phyloP scores from a whole-genome alignment of 2,888 invertebrate species.

The Synergus umbraculus region DNA sequence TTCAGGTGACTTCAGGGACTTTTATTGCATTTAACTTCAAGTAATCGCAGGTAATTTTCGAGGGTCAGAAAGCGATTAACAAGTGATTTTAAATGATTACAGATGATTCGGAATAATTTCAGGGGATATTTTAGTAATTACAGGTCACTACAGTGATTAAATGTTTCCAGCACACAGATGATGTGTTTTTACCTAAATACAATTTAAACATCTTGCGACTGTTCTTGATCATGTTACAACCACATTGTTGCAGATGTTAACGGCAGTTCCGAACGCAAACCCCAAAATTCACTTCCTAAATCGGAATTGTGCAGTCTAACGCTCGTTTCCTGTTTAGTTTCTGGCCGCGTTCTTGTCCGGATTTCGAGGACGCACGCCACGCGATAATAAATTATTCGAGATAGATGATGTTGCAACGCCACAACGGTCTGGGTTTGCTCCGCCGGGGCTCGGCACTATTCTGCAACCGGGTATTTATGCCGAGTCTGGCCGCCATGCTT shows the following conservation, averaged over 20 bases:
- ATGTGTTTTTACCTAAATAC: not conserved
- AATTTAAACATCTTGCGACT: not conserved
- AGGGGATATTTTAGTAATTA: too few species aligned
- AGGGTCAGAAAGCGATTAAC: too few species aligned
- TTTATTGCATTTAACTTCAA: too few species aligned
- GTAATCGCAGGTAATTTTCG: too few species aligned
- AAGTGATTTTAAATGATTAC: too few species aligned
- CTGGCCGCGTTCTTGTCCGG: conserved; percentile 74
- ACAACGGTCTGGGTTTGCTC: conserved; percentile 75
- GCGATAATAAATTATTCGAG: conserved; percentile 77
- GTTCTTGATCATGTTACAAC: not conserved
- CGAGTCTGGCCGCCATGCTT: conserved; percentile 76
- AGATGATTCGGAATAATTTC: too few species aligned
- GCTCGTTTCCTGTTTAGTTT: conserved; percentile 69
- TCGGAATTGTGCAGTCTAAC: conserved; percentile 47
- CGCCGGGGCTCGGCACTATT: conserved; percentile 70
- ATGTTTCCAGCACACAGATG: not conserved
- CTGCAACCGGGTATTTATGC: conserved; percentile 76
- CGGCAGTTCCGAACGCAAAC: conserved; percentile 44
- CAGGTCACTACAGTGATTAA: not conserved
- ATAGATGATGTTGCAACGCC: conserved; percentile 77
- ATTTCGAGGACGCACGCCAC: conserved; percentile 72
- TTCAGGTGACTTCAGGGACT: too few species aligned
- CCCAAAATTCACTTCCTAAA: conserved; percentile 21
- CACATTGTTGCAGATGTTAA: not conserved